Evolutionary conservation across 1,140 invertebrate species (phyloP).

Genomic region (Trichogramma pretiosum): DNA sequence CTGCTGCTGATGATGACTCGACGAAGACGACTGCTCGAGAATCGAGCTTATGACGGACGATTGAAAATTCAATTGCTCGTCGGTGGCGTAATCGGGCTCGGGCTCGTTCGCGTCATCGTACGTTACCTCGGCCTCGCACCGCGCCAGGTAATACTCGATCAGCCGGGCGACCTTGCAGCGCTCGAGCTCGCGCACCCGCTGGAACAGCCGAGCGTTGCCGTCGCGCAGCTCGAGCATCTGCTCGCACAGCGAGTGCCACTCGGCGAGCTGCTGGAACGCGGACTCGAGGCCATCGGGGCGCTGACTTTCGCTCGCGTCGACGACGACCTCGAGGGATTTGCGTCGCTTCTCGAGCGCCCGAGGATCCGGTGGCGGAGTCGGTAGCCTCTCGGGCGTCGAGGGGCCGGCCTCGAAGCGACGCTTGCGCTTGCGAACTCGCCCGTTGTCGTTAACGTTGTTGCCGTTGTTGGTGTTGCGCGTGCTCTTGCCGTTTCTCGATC

Average conservation of each 20-base stretch:
- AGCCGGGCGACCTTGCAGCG: slow-evolving; percentile 54
- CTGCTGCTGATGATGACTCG: slow-evolving; percentile 27
- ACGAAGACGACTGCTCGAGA: slow-evolving; percentile 28
- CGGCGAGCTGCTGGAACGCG: slow-evolving; percentile 66
- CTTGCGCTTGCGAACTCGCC: not conserved
- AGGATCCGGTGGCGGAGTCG: slow-evolving; percentile 29
- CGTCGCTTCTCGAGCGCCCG: no score
- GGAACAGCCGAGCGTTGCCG: slow-evolving; percentile 59
- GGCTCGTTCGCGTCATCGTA: slow-evolving; percentile 25
- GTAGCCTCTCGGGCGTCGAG: slow-evolving; percentile 17
- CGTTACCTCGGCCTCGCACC: slow-evolving; percentile 24
- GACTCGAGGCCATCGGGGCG: slow-evolving; percentile 41
- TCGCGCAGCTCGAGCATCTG: slow-evolving; percentile 62
- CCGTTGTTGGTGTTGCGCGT: slow-evolving; percentile 14
- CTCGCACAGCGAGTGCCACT: slow-evolving; percentile 64
- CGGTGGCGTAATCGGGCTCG: slow-evolving; percentile 14
- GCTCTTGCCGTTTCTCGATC: not conserved
- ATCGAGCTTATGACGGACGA: no score
- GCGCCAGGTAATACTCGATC: no score
- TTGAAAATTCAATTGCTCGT: no score
- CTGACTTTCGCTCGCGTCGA: not conserved
- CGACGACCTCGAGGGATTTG: not conserved
- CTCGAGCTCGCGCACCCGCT: slow-evolving; percentile 62
- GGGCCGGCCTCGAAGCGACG: slow-evolving; percentile 8
- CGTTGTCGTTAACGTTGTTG: no score